Evolutionary conservation across 2,113 vertebrate species (phyloP), one percentile per base, ranked within the genome.

Genomic region (Hipposideros armiger): DNA sequence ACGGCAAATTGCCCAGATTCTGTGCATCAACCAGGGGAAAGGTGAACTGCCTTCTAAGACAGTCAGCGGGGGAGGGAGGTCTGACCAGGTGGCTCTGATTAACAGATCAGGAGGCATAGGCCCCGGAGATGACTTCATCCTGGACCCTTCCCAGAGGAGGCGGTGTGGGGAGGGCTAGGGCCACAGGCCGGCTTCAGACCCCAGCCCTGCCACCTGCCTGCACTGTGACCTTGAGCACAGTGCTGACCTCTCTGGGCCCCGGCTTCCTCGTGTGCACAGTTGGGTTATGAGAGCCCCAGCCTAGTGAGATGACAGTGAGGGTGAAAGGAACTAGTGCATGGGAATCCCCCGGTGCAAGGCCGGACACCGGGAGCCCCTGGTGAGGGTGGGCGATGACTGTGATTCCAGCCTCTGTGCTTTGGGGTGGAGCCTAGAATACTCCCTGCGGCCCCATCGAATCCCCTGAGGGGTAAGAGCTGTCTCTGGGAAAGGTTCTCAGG

Each of bases 91-190:
- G 81, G 80, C 19, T 97, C 66, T 24, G 26, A 76, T 58, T 50
- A 91, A 8, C 1, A 1, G 42, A 45, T 40, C 42, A 54, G 81
- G 52, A 70, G 10, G 11, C 11, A 1, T 15, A 4, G 40, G 54
- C 60, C 73, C 52, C 2, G 32, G 67, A 42, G 70, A 64, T 95
- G 82, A 96, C 50, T 26, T 96, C 56, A 74, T 86, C 64, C 78
- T 60, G 50, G 93, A 73, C 26, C 30, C 45, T 28, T n/a, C 72
- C n/a, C 56, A 5, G 50, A n/a, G 73, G 36, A 3, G 16, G 42
- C 4, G 6, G 72, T 32, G 50, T 2, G 1, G 15, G 28, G 64
- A 17, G 20, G 83, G 32, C 45, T 36, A 30, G 19, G 56, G n/a
- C 84, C 40, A 32, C 56, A 30, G 0, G 30, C 30, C 30, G 58